Evolutionary conservation across 2,888 invertebrate species (phyloP).

Genomic region (Xanthia togata): DNA sequence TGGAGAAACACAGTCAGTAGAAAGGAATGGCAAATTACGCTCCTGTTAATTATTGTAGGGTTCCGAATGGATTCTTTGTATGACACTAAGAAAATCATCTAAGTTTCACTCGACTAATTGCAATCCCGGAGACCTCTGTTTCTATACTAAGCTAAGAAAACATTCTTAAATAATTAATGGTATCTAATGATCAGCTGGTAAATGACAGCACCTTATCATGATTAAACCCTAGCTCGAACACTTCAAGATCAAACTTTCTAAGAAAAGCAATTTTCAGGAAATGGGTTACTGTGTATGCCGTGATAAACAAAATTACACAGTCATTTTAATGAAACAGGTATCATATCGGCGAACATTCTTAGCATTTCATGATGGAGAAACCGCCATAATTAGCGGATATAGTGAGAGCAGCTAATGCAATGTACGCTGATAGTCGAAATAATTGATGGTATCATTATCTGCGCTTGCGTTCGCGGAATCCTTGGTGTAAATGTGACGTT

Average conservation of each 20-base stretch:
- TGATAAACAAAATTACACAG: slow-evolving; percentile 50
- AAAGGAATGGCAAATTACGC: neutral
- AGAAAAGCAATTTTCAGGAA: slow-evolving; percentile 39
- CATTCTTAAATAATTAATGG: neutral
- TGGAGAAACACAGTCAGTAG: neutral
- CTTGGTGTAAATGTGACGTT: slow-evolving; percentile 74
- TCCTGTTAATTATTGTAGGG: neutral
- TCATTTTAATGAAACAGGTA: slow-evolving; percentile 66
- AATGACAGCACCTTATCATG: neutral
- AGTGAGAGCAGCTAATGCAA: slow-evolving; percentile 64
- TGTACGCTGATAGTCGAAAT: slow-evolving; percentile 58
- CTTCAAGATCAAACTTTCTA: slow-evolving; percentile 9
- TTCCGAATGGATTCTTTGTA: neutral
- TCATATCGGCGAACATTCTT: slow-evolving; percentile 69
- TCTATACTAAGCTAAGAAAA: neutral
- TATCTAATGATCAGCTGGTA: neutral
- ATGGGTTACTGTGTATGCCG: slow-evolving; percentile 45
- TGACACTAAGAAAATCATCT: neutral
- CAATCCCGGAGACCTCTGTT: neutral
- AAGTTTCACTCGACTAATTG: neutral
- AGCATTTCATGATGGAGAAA: slow-evolving; percentile 57
- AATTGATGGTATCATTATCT: slow-evolving; percentile 61
- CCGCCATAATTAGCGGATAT: slow-evolving; percentile 63
- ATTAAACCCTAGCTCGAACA: slow-evolving; percentile 3
- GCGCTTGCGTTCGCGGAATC: slow-evolving; percentile 65